Base-by-base conservation (phyloP, 2,888 invertebrate genomes). In the Eulithis testata region DNA sequence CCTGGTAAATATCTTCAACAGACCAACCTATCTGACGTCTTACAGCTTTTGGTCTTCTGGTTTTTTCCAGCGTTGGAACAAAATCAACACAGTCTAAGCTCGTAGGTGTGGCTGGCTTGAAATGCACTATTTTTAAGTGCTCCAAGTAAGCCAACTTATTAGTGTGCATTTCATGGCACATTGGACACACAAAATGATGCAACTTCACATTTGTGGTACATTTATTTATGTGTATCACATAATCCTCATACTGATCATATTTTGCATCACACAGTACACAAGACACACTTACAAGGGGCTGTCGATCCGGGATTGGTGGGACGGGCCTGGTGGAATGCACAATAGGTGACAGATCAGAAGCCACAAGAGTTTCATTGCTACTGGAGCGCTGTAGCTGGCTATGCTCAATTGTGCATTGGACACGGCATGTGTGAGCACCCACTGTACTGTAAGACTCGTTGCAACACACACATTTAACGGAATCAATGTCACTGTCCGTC, bases 1-100 rank as follows among this genome's bases (percentile, higher is more conserved):
- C 92, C 80, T 93, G 92, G 74, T 93, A 93, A 73, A 93, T 93
- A 76, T 93, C 92, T 76, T 92, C 92, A 78, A 90, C 79, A 66
- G 92, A 93, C 92, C 92, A 93, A 84, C 91, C 92, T 78, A 93
- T 93, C 80, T 92, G 91, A 40, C 92, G 83, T 31, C 92, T 82
- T 8, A 91, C 91, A 37, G 87, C 74, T 75, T 88, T 91, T 1
- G 90, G 88, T 73, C 82, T 86, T 56, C 88, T 86, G 2, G 84
- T 85, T 78, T 91, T 91, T 68, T 87, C 86, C 71, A 89, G 76
- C 43, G 85, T 82, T n/a, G 90, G 91, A 60, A 85, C 84, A 77
- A 88, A 87, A 75, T 92, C 92, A 54, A 91, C 88, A 77, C 89
- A 89, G 71, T 92, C 91, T 36, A 82, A 75, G 12, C 90, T 87